A percentile compares a stretch with the other conserved stretches of the same genome.
Conservation (phyloP, 2,888 invertebrate species). For the Tridacna crocea region DNA sequence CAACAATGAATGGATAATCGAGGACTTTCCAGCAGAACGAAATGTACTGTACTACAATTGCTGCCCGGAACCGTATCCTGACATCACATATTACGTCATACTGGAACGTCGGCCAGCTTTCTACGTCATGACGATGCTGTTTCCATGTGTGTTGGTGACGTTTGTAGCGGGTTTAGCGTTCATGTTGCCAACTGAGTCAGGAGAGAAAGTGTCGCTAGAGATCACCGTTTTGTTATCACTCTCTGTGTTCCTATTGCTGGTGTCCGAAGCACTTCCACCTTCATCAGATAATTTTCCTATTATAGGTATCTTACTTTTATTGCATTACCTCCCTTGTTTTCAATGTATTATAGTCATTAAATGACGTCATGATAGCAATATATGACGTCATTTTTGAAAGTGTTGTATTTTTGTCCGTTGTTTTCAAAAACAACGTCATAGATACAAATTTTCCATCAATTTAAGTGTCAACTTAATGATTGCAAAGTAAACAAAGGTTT, state of each 20-base stretch:
- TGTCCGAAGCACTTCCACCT: slow-evolving; percentile 80
- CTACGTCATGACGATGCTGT: slow-evolving; percentile 74
- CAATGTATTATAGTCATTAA: too few species aligned
- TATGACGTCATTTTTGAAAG: too few species aligned
- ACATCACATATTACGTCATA: slow-evolving; percentile 62
- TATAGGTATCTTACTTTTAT: slow-evolving; percentile 72
- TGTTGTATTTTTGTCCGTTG: too few species aligned
- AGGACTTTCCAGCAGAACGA: slow-evolving; percentile 44
- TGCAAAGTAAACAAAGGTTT: too few species aligned
- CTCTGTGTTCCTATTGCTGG: slow-evolving; percentile 79
- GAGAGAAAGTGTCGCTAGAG: slow-evolving; percentile 76
- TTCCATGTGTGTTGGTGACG: slow-evolving; percentile 75
- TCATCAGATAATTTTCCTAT: slow-evolving; percentile 80
- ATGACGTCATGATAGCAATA: too few species aligned
- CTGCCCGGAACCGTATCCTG: slow-evolving; percentile 65
- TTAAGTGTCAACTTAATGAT: too few species aligned
- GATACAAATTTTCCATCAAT: too few species aligned
- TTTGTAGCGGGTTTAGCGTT: slow-evolving; percentile 66
- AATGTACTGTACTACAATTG: slow-evolving; percentile 60
- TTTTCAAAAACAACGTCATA: too few species aligned
- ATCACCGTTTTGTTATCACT: slow-evolving; percentile 81
- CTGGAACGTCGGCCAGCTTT: slow-evolving; percentile 71
- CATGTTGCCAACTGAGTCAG: slow-evolving; percentile 65
- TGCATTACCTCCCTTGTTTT: too few species aligned
- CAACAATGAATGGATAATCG: slow-evolving; percentile 61